Base-by-base conservation (phyloP, 2,797 vertebrate species). In the Schizopygopsis pylzovi region DNA sequence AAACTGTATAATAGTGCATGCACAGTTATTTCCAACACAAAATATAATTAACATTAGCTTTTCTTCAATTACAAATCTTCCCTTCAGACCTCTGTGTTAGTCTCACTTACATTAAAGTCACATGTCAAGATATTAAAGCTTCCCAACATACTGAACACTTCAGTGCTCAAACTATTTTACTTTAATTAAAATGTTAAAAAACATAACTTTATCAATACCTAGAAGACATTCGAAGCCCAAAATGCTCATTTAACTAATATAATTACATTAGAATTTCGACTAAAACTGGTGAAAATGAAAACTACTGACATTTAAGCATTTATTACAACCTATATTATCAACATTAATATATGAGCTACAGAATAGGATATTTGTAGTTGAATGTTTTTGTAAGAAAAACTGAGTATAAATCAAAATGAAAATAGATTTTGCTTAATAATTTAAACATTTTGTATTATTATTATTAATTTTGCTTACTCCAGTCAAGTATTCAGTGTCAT, bases 71-170 rank as follows among this genome's bases (percentile, higher is more conserved):
- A 71, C 33, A 41, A 39, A 41, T 37, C 33, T 28, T 59, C 52
- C 28, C 67, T 15, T 71, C 47, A 56, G 20, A 10, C 67, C 8
- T 70, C 37, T 28, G 18, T 61, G 33, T 28, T 25, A 18, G 28
- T 37, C 63, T 67, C 33, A 65, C 25, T 65, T 6, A 33, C 28
- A 65, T 33, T 33, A 3, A 33, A 71, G 39, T 71, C 41, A 3
- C 12, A 43, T 43, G 54, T 65, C 15, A 81, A 56, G 63, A 54
- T 16, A 70, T 56, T 41, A 41, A 39, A 54, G 10, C 37, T 56
- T 41, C 11, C 18, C 33, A 63, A 68, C 61, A 70, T 45, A 82
- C 61, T n/a, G 63, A 63, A 63, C n/a, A 45, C 63, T 22, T 68
- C 10, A 67, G 41, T 1, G 9, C 33, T 80, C 28, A 39, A 70